A percentile compares a stretch with the other conserved stretches of the same genome.
Evolutionary conservation across 2,113 vertebrate genomes (phyloP).

Genomic region (Natator depressus): DNA sequence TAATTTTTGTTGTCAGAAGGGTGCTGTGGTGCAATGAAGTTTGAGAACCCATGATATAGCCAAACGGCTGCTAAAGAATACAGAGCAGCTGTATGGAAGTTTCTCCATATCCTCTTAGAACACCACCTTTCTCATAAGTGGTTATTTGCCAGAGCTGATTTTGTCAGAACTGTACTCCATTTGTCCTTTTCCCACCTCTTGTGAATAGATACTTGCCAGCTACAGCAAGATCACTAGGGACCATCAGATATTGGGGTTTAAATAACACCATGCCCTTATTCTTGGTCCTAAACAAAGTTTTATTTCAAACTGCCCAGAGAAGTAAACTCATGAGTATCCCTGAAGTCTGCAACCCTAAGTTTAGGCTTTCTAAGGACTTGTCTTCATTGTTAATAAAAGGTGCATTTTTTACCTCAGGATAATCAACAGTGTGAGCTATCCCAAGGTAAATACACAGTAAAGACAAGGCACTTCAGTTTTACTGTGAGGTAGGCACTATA

Average conservation of each 20-base stretch:
- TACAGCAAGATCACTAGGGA: background rate
- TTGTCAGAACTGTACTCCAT: slow-evolving; percentile 21
- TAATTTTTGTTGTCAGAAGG: too few relatives aligned
- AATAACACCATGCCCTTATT: background rate
- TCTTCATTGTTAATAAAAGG: too few relatives aligned
- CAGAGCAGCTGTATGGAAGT: slow-evolving; percentile 10
- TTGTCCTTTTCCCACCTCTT: background rate
- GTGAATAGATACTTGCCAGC: background rate
- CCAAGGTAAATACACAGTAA: too few relatives aligned
- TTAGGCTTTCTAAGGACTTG: too few relatives aligned
- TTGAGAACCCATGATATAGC: background rate
- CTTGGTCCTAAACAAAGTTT: background rate
- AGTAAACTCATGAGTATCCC: background rate
- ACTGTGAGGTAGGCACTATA: too few relatives aligned
- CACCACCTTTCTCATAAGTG: background rate
- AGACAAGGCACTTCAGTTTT: too few relatives aligned
- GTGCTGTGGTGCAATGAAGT: too few relatives aligned
- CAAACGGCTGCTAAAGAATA: background rate
- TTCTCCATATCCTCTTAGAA: background rate
- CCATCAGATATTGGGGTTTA: background rate
- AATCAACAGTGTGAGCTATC: too few relatives aligned
- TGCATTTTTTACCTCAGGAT: too few relatives aligned
- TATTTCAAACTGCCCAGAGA: background rate
- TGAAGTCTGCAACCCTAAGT: too few relatives aligned
- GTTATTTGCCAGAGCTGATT: background rate